A percentile compares a stretch with the other conserved stretches of the same genome.
Evolutionary conservation across 1,140 invertebrate species (phyloP).

Genomic region (Magallana ariakensis): DNA sequence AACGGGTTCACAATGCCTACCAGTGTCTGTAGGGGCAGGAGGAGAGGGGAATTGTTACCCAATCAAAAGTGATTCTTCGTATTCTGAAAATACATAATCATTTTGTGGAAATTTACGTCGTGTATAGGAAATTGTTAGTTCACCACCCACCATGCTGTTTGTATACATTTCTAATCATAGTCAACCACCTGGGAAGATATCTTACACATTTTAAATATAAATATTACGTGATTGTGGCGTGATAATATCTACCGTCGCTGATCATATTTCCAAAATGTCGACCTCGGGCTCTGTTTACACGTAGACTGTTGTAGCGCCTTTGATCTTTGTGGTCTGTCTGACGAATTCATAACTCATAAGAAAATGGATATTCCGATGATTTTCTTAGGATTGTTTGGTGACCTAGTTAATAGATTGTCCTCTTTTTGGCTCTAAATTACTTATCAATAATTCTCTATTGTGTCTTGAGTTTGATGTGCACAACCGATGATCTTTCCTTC

Average conservation of each 20-base stretch:
- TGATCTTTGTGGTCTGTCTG: background rate
- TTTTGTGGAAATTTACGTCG: background rate
- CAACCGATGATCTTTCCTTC: background rate
- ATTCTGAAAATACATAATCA: background rate
- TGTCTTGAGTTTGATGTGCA: slow-evolving; percentile 9
- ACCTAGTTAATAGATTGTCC: background rate
- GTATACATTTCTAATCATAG: background rate
- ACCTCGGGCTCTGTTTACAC: background rate
- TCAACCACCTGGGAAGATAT: background rate
- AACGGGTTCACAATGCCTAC: background rate
- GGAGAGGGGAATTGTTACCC: background rate
- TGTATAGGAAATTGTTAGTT: background rate
- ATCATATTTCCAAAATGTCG: background rate
- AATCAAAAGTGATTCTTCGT: background rate
- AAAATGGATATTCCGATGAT: background rate
- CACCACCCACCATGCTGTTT: background rate
- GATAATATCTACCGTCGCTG: background rate
- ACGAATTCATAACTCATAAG: background rate
- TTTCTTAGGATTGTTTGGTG: background rate
- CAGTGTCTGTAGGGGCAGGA: background rate
- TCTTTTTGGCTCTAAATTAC: background rate
- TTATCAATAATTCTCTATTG: background rate
- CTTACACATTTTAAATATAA: slow-evolving; percentile 35
- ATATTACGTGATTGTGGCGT: background rate
- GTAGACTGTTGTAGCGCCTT: background rate